These are phyloP conservation scores for Caranx ignobilis DNA, from an alignment of 2,113 vertebrate genomes.

Conservation along the genomic window DNA sequence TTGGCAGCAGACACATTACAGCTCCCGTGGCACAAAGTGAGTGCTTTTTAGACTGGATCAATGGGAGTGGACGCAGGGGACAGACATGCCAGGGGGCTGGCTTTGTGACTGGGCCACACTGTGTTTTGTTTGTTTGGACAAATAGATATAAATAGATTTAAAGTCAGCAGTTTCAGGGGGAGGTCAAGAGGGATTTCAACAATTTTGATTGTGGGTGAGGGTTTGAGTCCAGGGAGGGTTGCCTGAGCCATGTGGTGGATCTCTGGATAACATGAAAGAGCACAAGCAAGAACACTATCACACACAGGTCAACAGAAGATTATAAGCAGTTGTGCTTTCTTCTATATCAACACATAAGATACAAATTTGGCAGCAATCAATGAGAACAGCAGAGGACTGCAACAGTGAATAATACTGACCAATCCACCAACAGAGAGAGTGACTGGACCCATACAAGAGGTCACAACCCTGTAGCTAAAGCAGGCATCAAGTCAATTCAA, in stretches of 20 bases:
- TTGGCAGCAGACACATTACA: neutral
- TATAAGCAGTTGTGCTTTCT: too few relatives aligned
- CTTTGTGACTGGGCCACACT: conserved; percentile 11
- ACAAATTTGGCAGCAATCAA: too few relatives aligned
- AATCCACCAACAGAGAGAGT: too few relatives aligned
- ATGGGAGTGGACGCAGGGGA: conserved; percentile 10
- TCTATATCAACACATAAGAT: too few relatives aligned
- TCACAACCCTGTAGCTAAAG: too few relatives aligned
- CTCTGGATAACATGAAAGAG: neutral
- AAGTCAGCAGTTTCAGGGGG: neutral
- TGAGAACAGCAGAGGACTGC: too few relatives aligned
- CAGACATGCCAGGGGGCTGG: conserved; percentile 3
- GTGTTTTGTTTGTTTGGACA: neutral
- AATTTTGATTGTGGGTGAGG: neutral
- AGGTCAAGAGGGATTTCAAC: neutral
- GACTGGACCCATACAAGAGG: too few relatives aligned
- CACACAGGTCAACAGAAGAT: neutral
- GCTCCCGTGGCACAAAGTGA: conserved; percentile 29
- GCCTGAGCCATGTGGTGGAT: neutral
- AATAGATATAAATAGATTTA: neutral
- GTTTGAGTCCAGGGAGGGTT: neutral
- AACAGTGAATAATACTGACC: too few relatives aligned
- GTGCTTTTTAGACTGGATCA: conserved; percentile 43
- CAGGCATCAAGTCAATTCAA: too few relatives aligned
- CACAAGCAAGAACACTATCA: neutral